Evolutionary conservation across 2,113 vertebrate species (phyloP).

Genomic region (Heteronetta atricapilla): DNA sequence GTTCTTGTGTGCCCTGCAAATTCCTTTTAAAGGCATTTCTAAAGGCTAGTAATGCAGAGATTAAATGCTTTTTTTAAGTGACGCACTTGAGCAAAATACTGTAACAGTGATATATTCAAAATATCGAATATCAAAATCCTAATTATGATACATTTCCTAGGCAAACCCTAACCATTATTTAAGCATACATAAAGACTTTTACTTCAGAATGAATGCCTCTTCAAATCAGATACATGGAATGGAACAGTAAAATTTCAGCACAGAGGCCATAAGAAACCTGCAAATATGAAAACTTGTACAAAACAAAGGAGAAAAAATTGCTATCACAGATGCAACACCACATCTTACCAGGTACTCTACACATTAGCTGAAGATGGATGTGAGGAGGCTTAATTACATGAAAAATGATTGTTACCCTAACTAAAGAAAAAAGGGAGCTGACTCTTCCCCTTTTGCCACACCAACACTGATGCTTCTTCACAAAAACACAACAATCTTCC

Average conservation of each 20-base stretch:
- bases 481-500: neutral
- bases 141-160: neutral
- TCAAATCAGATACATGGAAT: neutral
- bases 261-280: neutral
- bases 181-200: neutral
- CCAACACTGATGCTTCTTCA: neutral
- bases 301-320: neutral
- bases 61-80: neutral
- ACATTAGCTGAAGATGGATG: neutral
- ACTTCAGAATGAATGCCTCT: neutral
- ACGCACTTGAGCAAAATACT: neutral
- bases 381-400: neutral
- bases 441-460: neutral
- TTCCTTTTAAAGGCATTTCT: neutral
- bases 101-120: neutral
- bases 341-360: neutral
- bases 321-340: neutral
- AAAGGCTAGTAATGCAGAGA: neutral
- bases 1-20: neutral
- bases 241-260: neutral
- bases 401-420: neutral
- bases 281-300: slow-evolving; percentile 3
- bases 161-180: neutral
- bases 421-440: neutral
- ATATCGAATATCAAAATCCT: neutral